phyloP scores from a whole-genome alignment of 2,888 invertebrate genomes.

The Caenorhabditis sp. region DNA sequence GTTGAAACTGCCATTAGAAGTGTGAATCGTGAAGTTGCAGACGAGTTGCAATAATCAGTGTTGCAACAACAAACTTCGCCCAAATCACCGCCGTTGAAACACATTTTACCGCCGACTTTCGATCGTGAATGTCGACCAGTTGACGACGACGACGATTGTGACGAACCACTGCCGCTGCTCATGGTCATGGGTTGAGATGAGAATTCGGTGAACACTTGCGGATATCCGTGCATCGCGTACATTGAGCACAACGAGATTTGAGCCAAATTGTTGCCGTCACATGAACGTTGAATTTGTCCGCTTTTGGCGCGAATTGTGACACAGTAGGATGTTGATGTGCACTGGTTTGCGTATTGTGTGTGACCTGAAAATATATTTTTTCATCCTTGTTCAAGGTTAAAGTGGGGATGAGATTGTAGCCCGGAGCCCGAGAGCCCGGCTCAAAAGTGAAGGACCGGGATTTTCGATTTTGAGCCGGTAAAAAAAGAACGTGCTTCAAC shows the following conservation, averaged over 20 bases:
- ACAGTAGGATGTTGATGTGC: constrained; percentile 48
- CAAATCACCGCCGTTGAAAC: constrained; percentile 48
- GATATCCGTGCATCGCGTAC: constrained; percentile 38
- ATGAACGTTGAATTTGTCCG: constrained; percentile 40
- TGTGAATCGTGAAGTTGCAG: background rate
- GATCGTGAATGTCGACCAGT: constrained; percentile 14
- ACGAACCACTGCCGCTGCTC: constrained; percentile 14
- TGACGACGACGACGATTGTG: background rate
- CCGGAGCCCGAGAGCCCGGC: no score
- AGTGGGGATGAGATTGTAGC: no score
- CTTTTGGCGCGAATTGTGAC: constrained; percentile 39
- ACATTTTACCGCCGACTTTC: constrained; percentile 19
- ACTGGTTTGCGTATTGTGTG: constrained; percentile 32
- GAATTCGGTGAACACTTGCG: constrained; percentile 25
- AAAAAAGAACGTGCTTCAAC: no score
- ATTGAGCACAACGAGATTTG: constrained; percentile 47
- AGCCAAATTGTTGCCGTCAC: constrained; percentile 47
- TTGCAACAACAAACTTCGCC: constrained; percentile 52
- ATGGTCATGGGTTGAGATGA: constrained; percentile 23
- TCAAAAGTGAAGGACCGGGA: no score
- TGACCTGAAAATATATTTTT: constrained; percentile 21
- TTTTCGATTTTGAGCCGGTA: no score
- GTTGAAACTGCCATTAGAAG: background rate
- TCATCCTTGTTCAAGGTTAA: no score
- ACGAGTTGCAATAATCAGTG: constrained; percentile 47